Conservation (phyloP, 92 coral and sea anemone genomes). For the Desmophyllum pertusum region DNA sequence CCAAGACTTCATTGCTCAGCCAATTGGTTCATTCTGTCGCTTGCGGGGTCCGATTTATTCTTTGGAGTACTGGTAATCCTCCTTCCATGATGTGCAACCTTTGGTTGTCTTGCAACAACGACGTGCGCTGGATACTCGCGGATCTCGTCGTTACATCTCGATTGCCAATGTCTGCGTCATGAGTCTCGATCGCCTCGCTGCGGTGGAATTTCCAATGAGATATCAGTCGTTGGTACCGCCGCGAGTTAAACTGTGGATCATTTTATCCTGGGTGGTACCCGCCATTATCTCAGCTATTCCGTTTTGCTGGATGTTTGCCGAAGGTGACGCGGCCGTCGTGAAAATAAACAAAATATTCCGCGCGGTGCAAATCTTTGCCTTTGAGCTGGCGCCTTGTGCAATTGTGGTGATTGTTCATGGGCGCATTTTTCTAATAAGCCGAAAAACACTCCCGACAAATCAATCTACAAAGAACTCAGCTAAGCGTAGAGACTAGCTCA, state of each 20-base stretch:
- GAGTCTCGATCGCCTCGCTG: slow-evolving; percentile 49
- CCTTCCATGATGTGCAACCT: slow-evolving; percentile 36
- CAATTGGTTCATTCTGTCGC: slow-evolving; percentile 42
- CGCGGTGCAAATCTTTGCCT: slow-evolving; percentile 32
- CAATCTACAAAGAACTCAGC: slow-evolving; percentile 8
- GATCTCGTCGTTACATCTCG: slow-evolving; percentile 50
- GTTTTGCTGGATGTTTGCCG: slow-evolving; percentile 18
- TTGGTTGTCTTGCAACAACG: slow-evolving; percentile 16
- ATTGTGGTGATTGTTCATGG: slow-evolving; percentile 38
- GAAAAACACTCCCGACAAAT: slow-evolving; percentile 48
- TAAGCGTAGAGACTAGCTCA: neutral
- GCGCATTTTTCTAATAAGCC: slow-evolving; percentile 39
- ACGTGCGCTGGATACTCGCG: slow-evolving; percentile 12
- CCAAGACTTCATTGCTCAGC: slow-evolving; percentile 23
- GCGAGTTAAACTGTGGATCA: slow-evolving; percentile 5
- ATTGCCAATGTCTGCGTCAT: slow-evolving; percentile 31
- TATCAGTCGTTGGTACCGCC: slow-evolving; percentile 32
- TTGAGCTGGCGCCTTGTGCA: slow-evolving; percentile 42
- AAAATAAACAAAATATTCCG: slow-evolving; percentile 27
- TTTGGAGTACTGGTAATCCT: slow-evolving; percentile 33
- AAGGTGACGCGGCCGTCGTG: slow-evolving; percentile 2
- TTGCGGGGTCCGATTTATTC: slow-evolving; percentile 32
- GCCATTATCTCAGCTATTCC: slow-evolving; percentile 12
- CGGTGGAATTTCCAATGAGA: slow-evolving; percentile 37
- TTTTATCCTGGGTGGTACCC: slow-evolving; percentile 38